phyloP scores from a whole-genome alignment of 2,888 invertebrate species.

The Drosophila paucipuncta region DNA sequence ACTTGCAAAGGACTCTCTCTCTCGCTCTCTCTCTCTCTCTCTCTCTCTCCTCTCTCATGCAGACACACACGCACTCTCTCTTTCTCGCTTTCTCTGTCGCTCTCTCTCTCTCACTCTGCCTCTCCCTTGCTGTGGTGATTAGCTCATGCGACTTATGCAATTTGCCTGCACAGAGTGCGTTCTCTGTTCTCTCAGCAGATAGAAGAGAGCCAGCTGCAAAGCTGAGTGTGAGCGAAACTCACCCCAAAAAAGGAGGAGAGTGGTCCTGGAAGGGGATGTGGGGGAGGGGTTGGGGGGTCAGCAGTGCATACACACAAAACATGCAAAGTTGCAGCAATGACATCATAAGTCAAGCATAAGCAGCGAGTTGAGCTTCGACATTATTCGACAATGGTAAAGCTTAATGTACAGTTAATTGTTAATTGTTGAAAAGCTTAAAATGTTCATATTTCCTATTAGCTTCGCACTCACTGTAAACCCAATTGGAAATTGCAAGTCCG shows the following conservation, averaged over 20 bases:
- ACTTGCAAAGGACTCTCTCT: slow-evolving; percentile 43
- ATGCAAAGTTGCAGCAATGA: slow-evolving; percentile 66
- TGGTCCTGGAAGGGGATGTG: slow-evolving; percentile 21
- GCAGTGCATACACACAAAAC: slow-evolving; percentile 72
- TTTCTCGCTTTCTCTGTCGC: background rate
- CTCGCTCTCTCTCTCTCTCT: background rate
- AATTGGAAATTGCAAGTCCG: slow-evolving; percentile 57
- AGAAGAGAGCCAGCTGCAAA: background rate
- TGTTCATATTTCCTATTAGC: background rate
- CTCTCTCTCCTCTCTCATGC: slow-evolving; percentile 7
- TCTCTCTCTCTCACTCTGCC: slow-evolving; percentile 8
- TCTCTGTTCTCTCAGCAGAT: background rate
- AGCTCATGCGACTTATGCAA: slow-evolving; percentile 76
- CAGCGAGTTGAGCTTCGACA: background rate
- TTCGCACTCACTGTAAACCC: background rate
- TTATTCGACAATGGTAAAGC: background rate
- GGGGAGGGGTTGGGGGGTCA: slow-evolving; percentile 28
- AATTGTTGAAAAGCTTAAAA: background rate
- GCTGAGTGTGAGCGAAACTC: slow-evolving; percentile 41
- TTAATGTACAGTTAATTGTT: slow-evolving; percentile 2
- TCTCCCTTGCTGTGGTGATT: slow-evolving; percentile 45
- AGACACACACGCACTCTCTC: slow-evolving; percentile 3
- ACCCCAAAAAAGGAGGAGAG: slow-evolving; percentile 47
- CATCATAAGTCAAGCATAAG: slow-evolving; percentile 37
- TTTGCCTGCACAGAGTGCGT: slow-evolving; percentile 51